phyloP scores from a whole-genome alignment of 2,113 vertebrate genomes.

The Pluvialis apricaria region DNA sequence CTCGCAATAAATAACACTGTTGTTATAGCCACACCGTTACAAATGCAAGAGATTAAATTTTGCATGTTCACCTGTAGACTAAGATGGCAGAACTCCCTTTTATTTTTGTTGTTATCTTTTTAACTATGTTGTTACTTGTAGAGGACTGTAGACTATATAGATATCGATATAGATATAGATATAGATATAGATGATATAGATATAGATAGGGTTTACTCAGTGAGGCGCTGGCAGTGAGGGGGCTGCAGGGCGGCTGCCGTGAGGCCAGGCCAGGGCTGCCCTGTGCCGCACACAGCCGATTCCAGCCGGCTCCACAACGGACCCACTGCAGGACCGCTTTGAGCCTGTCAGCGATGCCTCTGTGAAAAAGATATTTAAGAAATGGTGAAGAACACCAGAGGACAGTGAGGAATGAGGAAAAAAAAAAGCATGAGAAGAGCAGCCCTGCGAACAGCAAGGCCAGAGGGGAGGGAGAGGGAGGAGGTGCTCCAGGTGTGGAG shows the following conservation, averaged over 20 bases:
- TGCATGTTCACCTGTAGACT: not conserved
- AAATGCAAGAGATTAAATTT: not conserved
- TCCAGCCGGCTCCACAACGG: not conserved
- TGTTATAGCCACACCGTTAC: not conserved
- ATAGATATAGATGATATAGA: no score
- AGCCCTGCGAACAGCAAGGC: not conserved
- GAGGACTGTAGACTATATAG: not conserved
- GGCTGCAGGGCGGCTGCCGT: not conserved
- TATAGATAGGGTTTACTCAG: not conserved
- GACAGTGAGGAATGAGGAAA: not conserved
- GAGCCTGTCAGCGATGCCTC: not conserved
- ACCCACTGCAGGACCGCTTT: not conserved
- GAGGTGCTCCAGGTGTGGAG: not conserved
- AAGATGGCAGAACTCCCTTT: not conserved
- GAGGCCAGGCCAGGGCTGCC: not conserved
- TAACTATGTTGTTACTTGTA: not conserved
- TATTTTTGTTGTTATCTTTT: not conserved
- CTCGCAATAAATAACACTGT: not conserved
- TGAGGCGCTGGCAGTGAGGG: not conserved
- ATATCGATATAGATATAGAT: no score
- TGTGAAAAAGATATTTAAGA: not conserved
- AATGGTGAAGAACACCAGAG: not conserved
- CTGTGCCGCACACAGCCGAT: rapidly evolving
- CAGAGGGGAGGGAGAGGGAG: not conserved
- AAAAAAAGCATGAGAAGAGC: not conserved